Base-by-base conservation (phyloP, 2,888 invertebrate species). In the Atethmia centrago region DNA sequence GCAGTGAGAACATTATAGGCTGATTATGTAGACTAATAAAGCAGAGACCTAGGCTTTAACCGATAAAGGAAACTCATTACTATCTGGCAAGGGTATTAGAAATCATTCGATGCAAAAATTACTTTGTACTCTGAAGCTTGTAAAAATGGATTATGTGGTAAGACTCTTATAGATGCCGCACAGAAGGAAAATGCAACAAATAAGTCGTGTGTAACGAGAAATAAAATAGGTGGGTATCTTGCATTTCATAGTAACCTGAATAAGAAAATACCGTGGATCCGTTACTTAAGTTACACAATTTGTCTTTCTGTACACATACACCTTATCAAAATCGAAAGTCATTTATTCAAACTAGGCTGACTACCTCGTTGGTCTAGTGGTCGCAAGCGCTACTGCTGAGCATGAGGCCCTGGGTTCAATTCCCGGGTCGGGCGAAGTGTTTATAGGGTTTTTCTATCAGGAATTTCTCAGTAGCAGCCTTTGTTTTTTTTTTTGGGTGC, bases 131-230 rank as follows among this genome's bases (percentile, higher is more conserved):
- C 1, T 10, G n/a, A 45, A 28, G 28, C 47, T 42, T 36, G 47
- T 40, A n/a, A 8, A 21, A 40, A 70, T 21, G 58, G 49, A 28
- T 56, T 40, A 51, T 63, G n/a, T 9, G 7, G 3, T 65, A 53
- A 73, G 53, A 63, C 25, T 49, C 45, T 51, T 65, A 40, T 14
- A 47, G 55, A 55, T 47, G 25, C 45, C 45, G 10, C 16, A 72
- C 25, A 28, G 25, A 75, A 47, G 42, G 74, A 47, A 75, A 75
- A 47, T 40, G 21, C 49, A 42, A 69, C 64, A 79, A 77, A 69
- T 51, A 77, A 73, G 76, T 70, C 62, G 51, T 40, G 74, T 75
- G 75, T 75, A 74, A 67, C 75, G 47, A 65, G 77, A 61, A 65
- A 75, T 71, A 47, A 69, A 45, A 47, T 45, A 74, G 7, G 16